Conservation (phyloP, 2,113 vertebrate species). For the Grantiella picta region DNA sequence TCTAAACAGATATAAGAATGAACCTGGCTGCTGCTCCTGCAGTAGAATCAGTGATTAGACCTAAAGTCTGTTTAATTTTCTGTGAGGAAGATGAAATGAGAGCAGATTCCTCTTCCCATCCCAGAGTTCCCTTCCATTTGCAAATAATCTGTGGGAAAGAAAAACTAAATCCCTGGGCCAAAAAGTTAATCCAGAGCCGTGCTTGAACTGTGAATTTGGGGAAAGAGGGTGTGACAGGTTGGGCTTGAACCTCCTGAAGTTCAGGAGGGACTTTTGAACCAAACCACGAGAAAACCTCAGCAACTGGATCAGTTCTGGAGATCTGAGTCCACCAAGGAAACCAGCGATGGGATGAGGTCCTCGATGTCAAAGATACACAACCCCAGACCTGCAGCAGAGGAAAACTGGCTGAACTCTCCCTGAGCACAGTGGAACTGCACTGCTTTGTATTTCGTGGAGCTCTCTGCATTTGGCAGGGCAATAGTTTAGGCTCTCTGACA, state of each 20-base stretch:
- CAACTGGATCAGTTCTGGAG: neutral
- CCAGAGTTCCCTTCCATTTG: neutral
- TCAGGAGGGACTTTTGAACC: neutral
- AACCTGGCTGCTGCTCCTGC: neutral
- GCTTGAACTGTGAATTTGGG: neutral
- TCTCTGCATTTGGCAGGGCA: conserved; percentile 5
- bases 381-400: neutral
- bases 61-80: neutral
- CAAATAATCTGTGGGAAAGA: neutral
- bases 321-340: neutral
- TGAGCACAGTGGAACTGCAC: neutral
- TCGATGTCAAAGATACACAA: neutral
- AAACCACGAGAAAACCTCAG: neutral
- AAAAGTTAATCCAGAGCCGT: neutral
- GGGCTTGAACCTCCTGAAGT: neutral
- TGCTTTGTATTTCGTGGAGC: neutral
- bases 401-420: neutral
- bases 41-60: neutral
- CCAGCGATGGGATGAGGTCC: neutral
- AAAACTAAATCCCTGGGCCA: neutral
- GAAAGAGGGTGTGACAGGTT: neutral
- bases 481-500: neutral
- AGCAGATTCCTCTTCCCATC: neutral
- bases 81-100: neutral
- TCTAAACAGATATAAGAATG: neutral